A percentile compares a stretch with the other conserved stretches of the same genome.
Evolutionary conservation across 1,140 invertebrate genomes (phyloP).

Genomic region (Notospermus geniculatus): DNA sequence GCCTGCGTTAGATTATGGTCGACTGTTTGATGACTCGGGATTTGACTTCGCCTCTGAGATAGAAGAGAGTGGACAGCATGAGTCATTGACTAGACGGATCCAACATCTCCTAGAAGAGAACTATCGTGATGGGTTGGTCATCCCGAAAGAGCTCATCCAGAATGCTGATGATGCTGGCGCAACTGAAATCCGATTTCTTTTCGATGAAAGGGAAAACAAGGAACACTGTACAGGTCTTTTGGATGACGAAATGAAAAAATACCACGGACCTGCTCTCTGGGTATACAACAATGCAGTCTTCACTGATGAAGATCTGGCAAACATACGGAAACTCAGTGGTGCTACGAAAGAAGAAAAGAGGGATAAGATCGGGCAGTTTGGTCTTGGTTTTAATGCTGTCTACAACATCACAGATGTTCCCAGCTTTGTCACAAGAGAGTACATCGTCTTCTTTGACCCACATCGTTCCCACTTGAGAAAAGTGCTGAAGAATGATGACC

Average conservation of each 20-base stretch:
- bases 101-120: slow-evolving; percentile 29
- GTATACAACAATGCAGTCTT: slow-evolving; percentile 44
- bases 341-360: slow-evolving; percentile 39
- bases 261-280: slow-evolving; percentile 46
- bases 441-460: slow-evolving; percentile 50
- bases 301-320: slow-evolving; percentile 40
- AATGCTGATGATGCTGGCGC: slow-evolving; percentile 56
- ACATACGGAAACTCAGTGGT: slow-evolving; percentile 39
- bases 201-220: slow-evolving; percentile 41
- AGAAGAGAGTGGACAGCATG: slow-evolving; percentile 37
- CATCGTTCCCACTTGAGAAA: slow-evolving; percentile 38
- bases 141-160: slow-evolving; percentile 48
- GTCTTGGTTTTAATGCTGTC: slow-evolving; percentile 49
- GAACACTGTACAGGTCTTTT: slow-evolving; percentile 31
- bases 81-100: slow-evolving; percentile 35
- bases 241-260: slow-evolving; percentile 36
- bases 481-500: slow-evolving; percentile 24
- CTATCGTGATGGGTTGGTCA: slow-evolving; percentile 41
- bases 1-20: slow-evolving; percentile 21
- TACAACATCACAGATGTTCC: slow-evolving; percentile 53
- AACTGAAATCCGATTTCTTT: slow-evolving; percentile 54
- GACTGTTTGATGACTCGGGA: no score
- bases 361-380: slow-evolving; percentile 46
- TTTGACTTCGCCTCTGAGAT: background rate
- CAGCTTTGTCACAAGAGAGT: slow-evolving; percentile 42